A percentile compares a stretch with the other conserved stretches of the same genome.
phyloP scores from a whole-genome alignment of 2,797 vertebrate species.

The Oceanodroma leucorhoa region DNA sequence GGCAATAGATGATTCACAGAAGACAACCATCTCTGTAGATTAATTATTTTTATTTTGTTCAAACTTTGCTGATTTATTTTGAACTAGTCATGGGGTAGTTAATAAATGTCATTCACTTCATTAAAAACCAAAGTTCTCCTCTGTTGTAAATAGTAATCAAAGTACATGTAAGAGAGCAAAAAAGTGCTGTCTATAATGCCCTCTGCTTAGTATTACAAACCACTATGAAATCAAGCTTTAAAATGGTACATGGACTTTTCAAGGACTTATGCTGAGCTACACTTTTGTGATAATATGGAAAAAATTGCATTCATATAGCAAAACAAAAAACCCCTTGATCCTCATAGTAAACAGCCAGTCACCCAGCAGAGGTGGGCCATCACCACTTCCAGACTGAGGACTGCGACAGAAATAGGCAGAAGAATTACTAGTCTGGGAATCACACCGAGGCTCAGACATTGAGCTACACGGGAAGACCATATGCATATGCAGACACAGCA shows the following conservation, averaged over 20 bases:
- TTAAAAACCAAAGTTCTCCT: slow-evolving; percentile 66
- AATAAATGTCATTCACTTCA: slow-evolving; percentile 75
- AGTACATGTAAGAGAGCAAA: neutral
- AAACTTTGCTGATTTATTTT: slow-evolving; percentile 65
- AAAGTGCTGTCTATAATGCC: neutral
- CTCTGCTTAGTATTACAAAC: neutral
- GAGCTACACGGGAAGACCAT: neutral
- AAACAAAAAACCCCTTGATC: neutral
- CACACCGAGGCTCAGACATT: neutral
- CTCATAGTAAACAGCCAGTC: neutral
- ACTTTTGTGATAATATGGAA: neutral
- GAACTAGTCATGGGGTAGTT: slow-evolving; percentile 53
- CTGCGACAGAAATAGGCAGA: neutral
- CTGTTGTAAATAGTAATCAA: slow-evolving; percentile 49
- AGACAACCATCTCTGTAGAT: slow-evolving; percentile 54
- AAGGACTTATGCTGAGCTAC: neutral
- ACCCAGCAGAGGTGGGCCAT: neutral
- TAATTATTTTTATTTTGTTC: slow-evolving; percentile 74
- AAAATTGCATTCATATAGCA: neutral
- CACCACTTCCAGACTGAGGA: neutral
- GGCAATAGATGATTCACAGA: slow-evolving; percentile 72
- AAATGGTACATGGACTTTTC: neutral
- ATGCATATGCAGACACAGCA: neutral
- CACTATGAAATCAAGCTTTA: neutral
- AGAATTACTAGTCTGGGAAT: neutral